A percentile compares a stretch with the other conserved stretches of the same genome.
These are phyloP conservation scores for Chrysoperla carnea DNA, from an alignment of 1,140 invertebrate genomes.

Conservation along the genomic window DNA sequence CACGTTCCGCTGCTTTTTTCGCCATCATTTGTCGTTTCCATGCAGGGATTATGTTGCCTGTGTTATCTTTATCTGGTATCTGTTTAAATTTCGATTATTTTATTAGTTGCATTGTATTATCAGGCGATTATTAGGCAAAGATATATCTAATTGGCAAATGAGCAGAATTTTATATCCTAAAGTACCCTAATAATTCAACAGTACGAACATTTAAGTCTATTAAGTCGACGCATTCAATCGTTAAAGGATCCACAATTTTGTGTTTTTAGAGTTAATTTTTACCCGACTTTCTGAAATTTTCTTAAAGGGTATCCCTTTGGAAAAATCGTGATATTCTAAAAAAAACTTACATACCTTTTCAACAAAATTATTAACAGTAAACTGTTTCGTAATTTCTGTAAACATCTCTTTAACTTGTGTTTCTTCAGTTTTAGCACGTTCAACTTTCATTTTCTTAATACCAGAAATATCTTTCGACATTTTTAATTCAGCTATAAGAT, in stretches of 20 bases:
- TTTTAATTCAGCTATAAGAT: constrained; percentile 78
- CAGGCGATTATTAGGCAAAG: no score
- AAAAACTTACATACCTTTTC: constrained; percentile 45
- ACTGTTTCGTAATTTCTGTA: constrained; percentile 63
- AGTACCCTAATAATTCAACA: no score
- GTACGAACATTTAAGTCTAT: no score
- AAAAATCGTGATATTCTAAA: no score
- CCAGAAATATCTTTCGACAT: constrained; percentile 78
- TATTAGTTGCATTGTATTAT: no score
- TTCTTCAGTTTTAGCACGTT: constrained; percentile 63
- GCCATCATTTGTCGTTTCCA: constrained; percentile 93
- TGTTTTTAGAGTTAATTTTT: no score
- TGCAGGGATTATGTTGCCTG: constrained; percentile 75
- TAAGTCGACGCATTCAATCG: no score
- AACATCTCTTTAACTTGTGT: constrained; percentile 61
- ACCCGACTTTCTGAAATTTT: no score
- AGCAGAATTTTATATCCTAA: no score
- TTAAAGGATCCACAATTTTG: no score
- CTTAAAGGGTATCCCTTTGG: no score
- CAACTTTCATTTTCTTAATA: constrained; percentile 78
- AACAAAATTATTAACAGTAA: constrained; percentile 73
- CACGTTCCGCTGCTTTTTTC: constrained; percentile 79
- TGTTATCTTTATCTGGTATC: constrained; percentile 75
- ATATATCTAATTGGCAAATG: no score
- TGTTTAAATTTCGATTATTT: constrained; percentile 23